Base-by-base conservation (phyloP, 1,140 invertebrate genomes). In the Pristionchus pacificus region DNA sequence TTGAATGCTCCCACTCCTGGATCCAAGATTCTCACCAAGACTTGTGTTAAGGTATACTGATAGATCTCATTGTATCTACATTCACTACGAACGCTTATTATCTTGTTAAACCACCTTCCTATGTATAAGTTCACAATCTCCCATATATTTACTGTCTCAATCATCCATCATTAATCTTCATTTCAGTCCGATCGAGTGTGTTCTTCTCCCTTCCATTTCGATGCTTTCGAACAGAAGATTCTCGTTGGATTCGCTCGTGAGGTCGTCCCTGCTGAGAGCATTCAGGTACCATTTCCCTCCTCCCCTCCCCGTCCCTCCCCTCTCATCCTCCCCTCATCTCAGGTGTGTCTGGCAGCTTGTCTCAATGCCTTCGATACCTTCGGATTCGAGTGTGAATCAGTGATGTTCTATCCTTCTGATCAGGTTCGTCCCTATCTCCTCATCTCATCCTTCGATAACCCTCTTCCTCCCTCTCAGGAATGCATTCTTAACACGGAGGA, bases 401-500 rank as follows among this genome's bases (percentile, higher is more conserved):
- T 72, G 6, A 80, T 78, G 79, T 79, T 73, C 70, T 78, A 74
- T 60, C 74, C 75, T 27, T 49, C 64, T 57, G 71, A 74, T 65
- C 71, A 72, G 38, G 38, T 49, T 6, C 27, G n/a, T n/a, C n/a
- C n/a, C n/a, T n/a, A n/a, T n/a, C n/a, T n/a, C 19, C 57, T 29
- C 25, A n/a, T 24, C 38, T 24, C 30, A 57, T 28, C 32, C 70
- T 77, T 77, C 77, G 70, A 49, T 81, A 81, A 24, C 79, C 79
- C 60, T 30, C 75, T 27, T 79, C 81, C 61, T 33, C 57, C 38
- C 38, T 19, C 19, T 49, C 19, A 49, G 24, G 82, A 84, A 55
- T 83, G 81, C 66, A 83, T 83, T 66, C 68, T 83, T 59, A 83
- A 83, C 70, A 83, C 81, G 6, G 81, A 83, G 65, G 82, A 84